Evolutionary conservation across 92 coral and sea anemone species (phyloP), one percentile per base, ranked within the genome.

Genomic region (Bergia puertoricense): DNA sequence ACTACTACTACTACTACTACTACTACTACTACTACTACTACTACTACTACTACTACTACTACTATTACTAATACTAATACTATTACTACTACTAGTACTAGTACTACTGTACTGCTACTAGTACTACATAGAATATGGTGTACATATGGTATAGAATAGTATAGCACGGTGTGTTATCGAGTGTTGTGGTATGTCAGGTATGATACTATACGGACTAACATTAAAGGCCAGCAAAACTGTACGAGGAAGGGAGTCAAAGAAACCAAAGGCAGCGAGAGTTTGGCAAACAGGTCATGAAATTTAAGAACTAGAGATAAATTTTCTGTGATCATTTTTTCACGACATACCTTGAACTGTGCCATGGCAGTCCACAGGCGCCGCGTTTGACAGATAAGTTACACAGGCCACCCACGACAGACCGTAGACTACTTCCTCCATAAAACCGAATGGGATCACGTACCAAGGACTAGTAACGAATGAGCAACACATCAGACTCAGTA

Each of bases 261-360:
- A 46, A 46, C 51, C 59, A 54, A 54, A 54, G 3, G 16, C 18
- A 13, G 59, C 1, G 59, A 13, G 16, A 13, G 69, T 62, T 62
- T 2, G 20, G n/a, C 69, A 62, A 16, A 15, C 1, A 62, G 16
- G 68, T 16, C 22, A 10, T 62, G 6, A 15, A 22, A 62, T 20
- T 62, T 62, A 16, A 62, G 23, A 62, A 62, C 68, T 62, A 62
- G 68, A 3, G 68, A 20, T 62, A 20, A 6, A 16, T 1, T 62
- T 62, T 16, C 23, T 62, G 7, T 62, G 4, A 62, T 4, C 1
- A 23, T 62, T 62, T 62, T 18, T 36, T 76, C 38, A 76, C 37
- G 46, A 50, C 89, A 44, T 86, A 93, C 98, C 98, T 92, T 95
- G 98, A 18, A 93, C 93, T 22, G 96, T 95, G 42, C 96, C 90